phyloP scores from a whole-genome alignment of 2,888 invertebrate genomes.

The Drosophila acutilabella region DNA sequence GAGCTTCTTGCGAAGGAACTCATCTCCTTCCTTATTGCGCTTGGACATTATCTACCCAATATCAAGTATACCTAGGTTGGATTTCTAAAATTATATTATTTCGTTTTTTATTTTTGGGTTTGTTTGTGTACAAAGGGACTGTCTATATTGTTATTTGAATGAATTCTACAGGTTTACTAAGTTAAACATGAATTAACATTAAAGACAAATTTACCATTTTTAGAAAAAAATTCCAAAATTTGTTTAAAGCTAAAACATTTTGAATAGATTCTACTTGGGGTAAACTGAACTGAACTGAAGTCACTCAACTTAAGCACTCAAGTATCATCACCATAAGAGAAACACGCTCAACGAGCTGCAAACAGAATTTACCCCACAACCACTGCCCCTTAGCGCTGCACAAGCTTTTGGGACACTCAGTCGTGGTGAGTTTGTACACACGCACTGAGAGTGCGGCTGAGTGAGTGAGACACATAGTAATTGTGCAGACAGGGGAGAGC shows the following conservation, averaged over 20 bases:
- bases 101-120: not conserved
- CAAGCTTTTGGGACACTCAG: constrained; percentile 22
- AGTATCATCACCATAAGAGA: too few species aligned
- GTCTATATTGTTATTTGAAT: not conserved
- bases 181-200: too few species aligned
- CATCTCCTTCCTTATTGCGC: constrained; percentile 40
- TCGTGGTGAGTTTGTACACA: constrained; percentile 20
- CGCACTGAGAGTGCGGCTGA: not conserved
- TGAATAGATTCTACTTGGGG: not conserved
- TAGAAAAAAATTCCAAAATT: too few species aligned
- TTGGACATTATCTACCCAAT: constrained; percentile 34
- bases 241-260: too few species aligned
- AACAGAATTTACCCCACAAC: not conserved
- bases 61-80: not conserved
- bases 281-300: too few species aligned
- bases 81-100: not conserved
- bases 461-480: not conserved
- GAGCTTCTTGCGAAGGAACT: constrained; percentile 18
- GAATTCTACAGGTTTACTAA: not conserved
- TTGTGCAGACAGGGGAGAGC: constrained; percentile 18
- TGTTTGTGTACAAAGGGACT: not conserved
- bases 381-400: constrained; percentile 11
- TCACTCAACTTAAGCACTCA: too few species aligned
- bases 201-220: too few species aligned
- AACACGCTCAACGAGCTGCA: not conserved